Evolutionary conservation across 2,113 vertebrate species (phyloP), one percentile per base, ranked within the genome.

Genomic region (Dromiciops gliroides): DNA sequence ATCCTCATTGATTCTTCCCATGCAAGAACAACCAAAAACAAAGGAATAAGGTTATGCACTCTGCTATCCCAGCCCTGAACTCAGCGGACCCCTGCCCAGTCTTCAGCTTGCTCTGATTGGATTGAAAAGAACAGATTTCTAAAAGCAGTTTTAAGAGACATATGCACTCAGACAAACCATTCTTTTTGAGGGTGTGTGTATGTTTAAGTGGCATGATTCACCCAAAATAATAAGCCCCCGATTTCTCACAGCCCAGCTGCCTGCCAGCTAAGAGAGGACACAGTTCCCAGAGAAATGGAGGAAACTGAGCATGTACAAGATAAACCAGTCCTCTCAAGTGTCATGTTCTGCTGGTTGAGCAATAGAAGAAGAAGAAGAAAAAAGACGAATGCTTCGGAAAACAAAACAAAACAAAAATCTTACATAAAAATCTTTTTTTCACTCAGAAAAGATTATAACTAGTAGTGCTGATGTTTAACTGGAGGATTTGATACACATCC

Each of bases 201-300:
- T 75, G 95, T 95, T 94, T 51, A 95, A 95, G 50, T 51, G 93
- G 92, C 26, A 94, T 88, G 93, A 97, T 95, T 96, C 95, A 96
- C 93, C 83, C 67, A 67, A 95, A 97, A 90, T 75, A 94, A 93
- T 48, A 92, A 37, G 47, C 12, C 48, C 93, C 83, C 94, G 37
- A 52, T 94, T 93, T 93, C 67, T 96, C 93, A 93, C 49, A 94
- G 89, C 51, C 50, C 67, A 48, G 83, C 56, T 94, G 67, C 51
- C 94, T 95, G 91, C 89, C 52, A 89, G 93, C 95, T 60, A 94
- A 91, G 24, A 47, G 51, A 88, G 93, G 67, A 89, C 89, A 93
- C 48, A 50, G 48, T 0, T 50, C 67, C 89, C 93, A 94, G 37
- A 89, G 91, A 48, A 47, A 67, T 0, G 31, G 1, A 89, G 90